Evolutionary conservation across 2,797 vertebrate genomes (phyloP), one percentile per base, ranked within the genome.

Genomic region (Melopsittacus undulatus): DNA sequence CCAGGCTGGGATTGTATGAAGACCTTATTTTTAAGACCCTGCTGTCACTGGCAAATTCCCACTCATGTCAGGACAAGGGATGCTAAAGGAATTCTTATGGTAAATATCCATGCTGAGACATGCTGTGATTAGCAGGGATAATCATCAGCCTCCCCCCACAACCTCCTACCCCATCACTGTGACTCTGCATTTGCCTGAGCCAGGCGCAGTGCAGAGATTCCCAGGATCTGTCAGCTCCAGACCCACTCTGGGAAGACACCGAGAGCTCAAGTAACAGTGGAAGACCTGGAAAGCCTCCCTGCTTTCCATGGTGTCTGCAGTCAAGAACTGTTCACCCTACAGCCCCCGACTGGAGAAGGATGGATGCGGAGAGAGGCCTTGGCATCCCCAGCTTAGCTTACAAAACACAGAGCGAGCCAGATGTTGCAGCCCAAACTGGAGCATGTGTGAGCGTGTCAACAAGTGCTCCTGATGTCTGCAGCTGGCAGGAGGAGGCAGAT

Each of bases 381-480:
- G 63, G 84, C 86, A 81, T 56, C 70, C 67, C 10, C 23, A 5
- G 66, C 63, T 80, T 76, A 6, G 43, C 46, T 83, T 78, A 75
- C 87, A 83, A 56, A 80, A 20, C 76, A 54, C 83, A 36, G 64
- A 67, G 49, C 38, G 5, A 59, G 91, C 86, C 95, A 96, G 95
- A 94, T 95, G 95, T 90, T 88, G 77, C 61, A 43, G 89, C 77
- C 87, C 85, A 12, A 87, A 93, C 34, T 89, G 42, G 14, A 87
- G 76, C 89, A 63, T 73, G 86, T 83, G 90, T 5, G 80, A 59
- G 76, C 34, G 76, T 87, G 95, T 93, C 92, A 93, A 92, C 89
- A 90, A 94, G 89, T 54, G 76, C 42, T 82, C 40, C 6, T 12
- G 72, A 81, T 74, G 91, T 21, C 90, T 92, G 91, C 83, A 90